phyloP scores from a whole-genome alignment of 1,140 invertebrate species.

The Drosophila neocordata region DNA sequence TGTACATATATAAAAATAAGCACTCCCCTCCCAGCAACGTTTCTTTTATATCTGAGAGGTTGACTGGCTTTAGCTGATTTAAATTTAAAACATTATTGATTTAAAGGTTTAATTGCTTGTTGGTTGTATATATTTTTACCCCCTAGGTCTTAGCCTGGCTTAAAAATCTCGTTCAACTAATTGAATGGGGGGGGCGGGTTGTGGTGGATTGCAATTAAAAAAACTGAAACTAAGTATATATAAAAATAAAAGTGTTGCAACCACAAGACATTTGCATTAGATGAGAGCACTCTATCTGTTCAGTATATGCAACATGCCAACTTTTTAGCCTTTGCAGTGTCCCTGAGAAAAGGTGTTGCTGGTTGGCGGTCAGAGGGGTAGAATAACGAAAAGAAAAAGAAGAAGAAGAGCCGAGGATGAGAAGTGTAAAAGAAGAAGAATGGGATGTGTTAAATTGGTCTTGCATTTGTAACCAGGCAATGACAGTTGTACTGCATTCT shows the following conservation, averaged over 20 bases:
- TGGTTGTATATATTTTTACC: background rate
- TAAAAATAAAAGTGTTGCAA: constrained; percentile 12
- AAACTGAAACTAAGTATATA: background rate
- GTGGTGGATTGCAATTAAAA: background rate
- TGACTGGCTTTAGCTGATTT: constrained; percentile 4
- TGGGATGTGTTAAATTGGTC: background rate
- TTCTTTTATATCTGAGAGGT: background rate
- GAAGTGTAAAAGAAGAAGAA: too few relatives aligned
- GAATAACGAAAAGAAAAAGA: background rate
- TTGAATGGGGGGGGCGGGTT: background rate
- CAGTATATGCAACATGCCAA: too few relatives aligned
- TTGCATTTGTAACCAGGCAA: background rate
- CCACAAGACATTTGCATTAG: constrained; percentile 4
- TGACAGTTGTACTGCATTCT: background rate
- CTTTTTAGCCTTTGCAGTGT: background rate
- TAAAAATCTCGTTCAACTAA: constrained; percentile 1
- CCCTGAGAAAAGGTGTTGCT: constrained; percentile 1
- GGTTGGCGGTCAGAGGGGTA: background rate
- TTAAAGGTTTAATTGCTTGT: constrained; percentile 9
- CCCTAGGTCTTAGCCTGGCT: background rate
- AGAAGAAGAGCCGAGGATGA: too few relatives aligned
- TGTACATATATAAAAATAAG: too few relatives aligned
- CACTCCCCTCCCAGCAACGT: background rate
- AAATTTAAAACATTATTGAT: constrained; percentile 12
- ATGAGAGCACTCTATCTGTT: background rate